Base-by-base conservation (phyloP, 2,888 invertebrate species). In the Cephalotes varians region DNA sequence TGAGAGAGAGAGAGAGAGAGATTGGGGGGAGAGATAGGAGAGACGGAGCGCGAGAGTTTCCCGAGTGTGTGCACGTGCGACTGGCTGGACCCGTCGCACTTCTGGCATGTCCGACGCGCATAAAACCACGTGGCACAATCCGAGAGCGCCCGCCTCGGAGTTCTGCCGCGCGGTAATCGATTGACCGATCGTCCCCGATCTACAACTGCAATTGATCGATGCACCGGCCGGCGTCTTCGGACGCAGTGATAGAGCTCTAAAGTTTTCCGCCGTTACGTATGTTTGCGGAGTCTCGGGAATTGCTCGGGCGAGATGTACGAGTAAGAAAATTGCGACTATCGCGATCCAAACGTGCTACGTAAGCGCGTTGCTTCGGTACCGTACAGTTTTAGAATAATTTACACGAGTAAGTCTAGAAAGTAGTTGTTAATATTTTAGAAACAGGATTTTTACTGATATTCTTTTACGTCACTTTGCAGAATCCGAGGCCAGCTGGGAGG, bases 401-500 rank as follows among this genome's bases (percentile, higher is more conserved):
- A 15, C 34, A 18, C 5, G 18, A 40, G n/a, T n/a, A n/a, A n/a
- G 0, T 18, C 1, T 56, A 18, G 25, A 37, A 40, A 6, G 3
- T 47, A 21, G 40, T 34, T 15, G 18, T 34, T 18, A 25, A 31
- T 44, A 44, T 18, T 60, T 34, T 15, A 9, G 12, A 49, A 7
- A 31, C 21, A 2, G 37, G 2, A 51, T 6, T 37, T 28, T 44
- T n/a, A 31, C n/a, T 21, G 2, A 58, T 25, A 15, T 74, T 37
- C 2, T 15, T 40, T n/a, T 58, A 40, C 72, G 31, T 18, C 67
- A 83, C 12, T 54, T 96, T 96, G 31, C 96, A 97, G 97, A 96
- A 94, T 96, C 96, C 88, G 95, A 96, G 90, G 97, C 97, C 91
- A 97, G 97, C 95, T 97, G 98, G 98, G 97, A 97, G 94, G 97